Conservation (phyloP, 2,888 invertebrate species). For the Arenicola marina region DNA sequence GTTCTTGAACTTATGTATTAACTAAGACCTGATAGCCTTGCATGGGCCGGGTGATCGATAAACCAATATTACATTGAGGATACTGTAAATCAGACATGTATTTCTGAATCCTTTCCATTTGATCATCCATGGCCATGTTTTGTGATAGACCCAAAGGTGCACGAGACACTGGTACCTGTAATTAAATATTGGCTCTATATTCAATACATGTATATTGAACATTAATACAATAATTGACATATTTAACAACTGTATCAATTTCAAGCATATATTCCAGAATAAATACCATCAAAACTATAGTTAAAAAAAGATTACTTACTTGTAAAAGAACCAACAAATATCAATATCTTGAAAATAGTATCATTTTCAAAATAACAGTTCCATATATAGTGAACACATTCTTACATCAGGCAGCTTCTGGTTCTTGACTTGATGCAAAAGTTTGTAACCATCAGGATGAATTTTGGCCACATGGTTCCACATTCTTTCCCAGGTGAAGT, state of each 20-base stretch:
- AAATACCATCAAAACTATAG: not conserved
- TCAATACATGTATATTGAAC: not conserved
- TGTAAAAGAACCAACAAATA: no score
- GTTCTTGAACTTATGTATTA: not conserved
- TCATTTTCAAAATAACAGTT: no score
- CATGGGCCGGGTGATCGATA: no score
- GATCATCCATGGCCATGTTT: conserved; percentile 40
- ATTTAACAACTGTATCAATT: not conserved
- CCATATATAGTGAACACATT: no score
- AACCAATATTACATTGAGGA: no score
- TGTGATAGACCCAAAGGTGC: conserved; percentile 45
- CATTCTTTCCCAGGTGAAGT: conserved; percentile 59
- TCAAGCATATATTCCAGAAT: not conserved
- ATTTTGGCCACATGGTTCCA: conserved; percentile 56
- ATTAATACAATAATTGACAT: not conserved
- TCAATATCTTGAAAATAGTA: no score
- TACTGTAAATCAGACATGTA: conserved; percentile 59
- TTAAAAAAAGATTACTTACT: no score
- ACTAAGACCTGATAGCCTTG: no score
- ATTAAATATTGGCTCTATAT: no score
- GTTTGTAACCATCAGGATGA: conserved; percentile 49
- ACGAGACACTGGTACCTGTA: conserved; percentile 50
- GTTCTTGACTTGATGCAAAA: conserved; percentile 41
- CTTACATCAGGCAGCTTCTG: conserved; percentile 40
- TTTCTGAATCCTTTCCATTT: conserved; percentile 46